Evolutionary conservation across 2,888 invertebrate genomes (phyloP), one percentile per base, ranked within the genome.

Genomic region (Chironomus riparius): DNA sequence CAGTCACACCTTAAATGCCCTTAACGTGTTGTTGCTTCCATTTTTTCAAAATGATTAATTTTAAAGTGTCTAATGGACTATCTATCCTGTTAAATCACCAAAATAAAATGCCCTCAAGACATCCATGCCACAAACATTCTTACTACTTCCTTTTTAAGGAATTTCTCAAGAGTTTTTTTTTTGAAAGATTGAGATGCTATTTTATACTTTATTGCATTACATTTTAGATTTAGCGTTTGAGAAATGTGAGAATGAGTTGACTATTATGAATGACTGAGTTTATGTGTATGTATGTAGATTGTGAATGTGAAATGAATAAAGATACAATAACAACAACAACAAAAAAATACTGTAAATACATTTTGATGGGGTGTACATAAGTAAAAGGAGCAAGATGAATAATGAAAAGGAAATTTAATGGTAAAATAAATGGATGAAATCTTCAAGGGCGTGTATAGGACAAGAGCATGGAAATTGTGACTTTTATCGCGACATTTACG

Each of bases 401-500:
- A 70, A 70, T 47, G 70, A 70, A 70, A 70, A 47, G 70, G 38
- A 70, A 70, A 70, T 38, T 7, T 38, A 38, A 38, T 38, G 38
- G 38, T 38, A 10, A 38, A 38, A 38, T 38, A 38, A 38, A 38
- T 38, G 38, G 38, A 38, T 38, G 38, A 38, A 38, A n/a, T 68
- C 21, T 70, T 70, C 70, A 70, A 70, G 70, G 70, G 70, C 70
- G 48, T 47, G 47, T 47, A 21, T 70, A 70, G 70, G 47, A 3
- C 70, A 70, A 70, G 38, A 38, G 10, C 70, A 21, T 28, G 47
- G 18, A 47, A 70, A 47, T 28, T 28, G 18, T 70, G 38, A 38
- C 38, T 38, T 38, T 38, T 38, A 38, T 38, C 38, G 38, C 38
- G 56, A 56, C 56, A 56, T 56, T 56, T 18, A 56, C n/a, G 56